phyloP scores from a whole-genome alignment of 2,113 vertebrate species.

The Enhydra lutris region DNA sequence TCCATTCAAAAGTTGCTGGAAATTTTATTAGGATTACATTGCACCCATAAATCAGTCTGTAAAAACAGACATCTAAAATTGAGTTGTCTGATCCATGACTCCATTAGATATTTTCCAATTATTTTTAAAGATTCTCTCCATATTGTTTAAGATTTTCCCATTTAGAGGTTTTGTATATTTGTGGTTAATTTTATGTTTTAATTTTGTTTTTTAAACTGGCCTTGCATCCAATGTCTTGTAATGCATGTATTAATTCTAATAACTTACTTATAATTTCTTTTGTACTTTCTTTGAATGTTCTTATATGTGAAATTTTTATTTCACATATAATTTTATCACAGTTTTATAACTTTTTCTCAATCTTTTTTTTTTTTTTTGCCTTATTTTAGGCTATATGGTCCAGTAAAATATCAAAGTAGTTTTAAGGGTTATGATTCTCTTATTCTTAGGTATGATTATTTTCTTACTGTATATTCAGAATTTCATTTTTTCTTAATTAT shows the following conservation, averaged over 20 bases:
- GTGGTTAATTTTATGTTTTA: background rate
- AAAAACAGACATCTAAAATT: background rate
- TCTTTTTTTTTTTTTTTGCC: background rate
- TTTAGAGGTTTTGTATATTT: background rate
- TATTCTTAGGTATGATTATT: background rate
- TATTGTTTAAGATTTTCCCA: background rate
- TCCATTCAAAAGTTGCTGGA: background rate
- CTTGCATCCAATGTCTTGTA: background rate
- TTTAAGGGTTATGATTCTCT: background rate
- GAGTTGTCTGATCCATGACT: background rate
- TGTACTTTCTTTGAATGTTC: background rate
- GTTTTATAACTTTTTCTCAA: background rate
- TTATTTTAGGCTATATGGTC: background rate
- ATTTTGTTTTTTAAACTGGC: background rate
- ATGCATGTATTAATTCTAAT: background rate
- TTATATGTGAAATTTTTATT: background rate
- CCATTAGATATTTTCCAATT: background rate
- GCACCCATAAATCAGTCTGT: background rate
- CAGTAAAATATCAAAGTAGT: background rate
- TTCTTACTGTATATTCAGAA: background rate
- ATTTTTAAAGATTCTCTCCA: background rate
- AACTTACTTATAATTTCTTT: background rate
- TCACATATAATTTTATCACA: background rate
- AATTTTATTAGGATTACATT: background rate
- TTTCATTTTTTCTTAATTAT: background rate